Conservation (phyloP, 2,113 vertebrate species). For the Nothobranchius furzeri region DNA sequence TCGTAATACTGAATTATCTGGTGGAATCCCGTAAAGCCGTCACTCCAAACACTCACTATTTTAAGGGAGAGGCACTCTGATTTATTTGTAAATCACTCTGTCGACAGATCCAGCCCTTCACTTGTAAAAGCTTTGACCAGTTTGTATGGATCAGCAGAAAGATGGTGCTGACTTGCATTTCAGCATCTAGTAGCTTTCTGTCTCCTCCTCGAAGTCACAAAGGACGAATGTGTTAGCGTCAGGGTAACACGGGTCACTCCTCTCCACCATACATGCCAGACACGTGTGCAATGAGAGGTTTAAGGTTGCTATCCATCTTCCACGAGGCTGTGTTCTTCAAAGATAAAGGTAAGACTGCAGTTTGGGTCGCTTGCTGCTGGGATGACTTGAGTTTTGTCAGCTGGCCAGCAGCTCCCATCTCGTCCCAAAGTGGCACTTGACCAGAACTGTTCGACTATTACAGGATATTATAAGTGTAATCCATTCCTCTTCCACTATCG, state of each 20-base stretch:
- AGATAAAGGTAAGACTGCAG: background rate
- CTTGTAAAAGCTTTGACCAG: background rate
- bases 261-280: slow-evolving; percentile 6
- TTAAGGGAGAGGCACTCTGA: background rate
- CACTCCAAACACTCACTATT: background rate
- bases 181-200: slow-evolving; percentile 1
- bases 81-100: background rate
- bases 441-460: slow-evolving; percentile 33
- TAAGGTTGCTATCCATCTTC: slow-evolving; percentile 8
- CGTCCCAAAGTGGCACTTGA: slow-evolving; percentile 45
- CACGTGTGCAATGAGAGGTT: background rate
- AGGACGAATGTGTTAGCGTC: background rate
- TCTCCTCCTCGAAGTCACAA: background rate
- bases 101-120: background rate
- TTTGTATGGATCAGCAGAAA: background rate
- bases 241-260: slow-evolving; percentile 16
- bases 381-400: slow-evolving; percentile 25
- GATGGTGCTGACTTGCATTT: background rate
- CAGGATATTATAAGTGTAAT: slow-evolving; percentile 28
- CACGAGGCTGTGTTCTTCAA: background rate
- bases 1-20: background rate
- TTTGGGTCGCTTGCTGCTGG: background rate
- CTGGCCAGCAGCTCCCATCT: slow-evolving; percentile 25
- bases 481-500: slow-evolving; percentile 19
- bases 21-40: background rate